phyloP scores from a whole-genome alignment of 2,113 vertebrate genomes.

The Rhea americana region DNA sequence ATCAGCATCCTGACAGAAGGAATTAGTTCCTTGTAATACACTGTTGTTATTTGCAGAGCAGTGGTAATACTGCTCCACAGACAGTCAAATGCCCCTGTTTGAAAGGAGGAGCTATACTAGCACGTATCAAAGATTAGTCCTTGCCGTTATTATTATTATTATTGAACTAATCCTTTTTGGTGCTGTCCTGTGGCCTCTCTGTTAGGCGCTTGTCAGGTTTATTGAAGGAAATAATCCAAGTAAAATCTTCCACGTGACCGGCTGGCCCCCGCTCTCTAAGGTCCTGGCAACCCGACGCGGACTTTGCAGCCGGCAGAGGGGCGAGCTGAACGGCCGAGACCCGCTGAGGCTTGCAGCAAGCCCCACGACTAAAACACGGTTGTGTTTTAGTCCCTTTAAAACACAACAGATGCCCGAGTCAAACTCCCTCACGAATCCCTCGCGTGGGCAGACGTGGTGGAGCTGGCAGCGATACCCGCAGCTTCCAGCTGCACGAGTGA shows the following conservation, averaged over 20 bases:
- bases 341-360: background rate
- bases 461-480: background rate
- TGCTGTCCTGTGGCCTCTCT: background rate
- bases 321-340: background rate
- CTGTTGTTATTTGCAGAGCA: background rate
- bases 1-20: background rate
- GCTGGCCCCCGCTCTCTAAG: background rate
- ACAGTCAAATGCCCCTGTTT: background rate
- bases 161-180: accelerated
- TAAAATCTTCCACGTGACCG: background rate
- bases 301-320: background rate
- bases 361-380: background rate
- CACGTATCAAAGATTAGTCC: background rate
- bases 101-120: background rate
- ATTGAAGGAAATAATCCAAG: background rate
- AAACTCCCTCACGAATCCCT: background rate
- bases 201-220: background rate
- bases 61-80: background rate
- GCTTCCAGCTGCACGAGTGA: background rate
- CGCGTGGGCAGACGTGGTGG: accelerated
- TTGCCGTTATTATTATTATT: background rate
- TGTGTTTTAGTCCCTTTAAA: background rate
- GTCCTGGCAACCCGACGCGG: slow-evolving; percentile 43
- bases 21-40: background rate
- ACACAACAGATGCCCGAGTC: background rate